Conservation (phyloP, 1,140 invertebrate species). For the Mylabris phalerata region DNA sequence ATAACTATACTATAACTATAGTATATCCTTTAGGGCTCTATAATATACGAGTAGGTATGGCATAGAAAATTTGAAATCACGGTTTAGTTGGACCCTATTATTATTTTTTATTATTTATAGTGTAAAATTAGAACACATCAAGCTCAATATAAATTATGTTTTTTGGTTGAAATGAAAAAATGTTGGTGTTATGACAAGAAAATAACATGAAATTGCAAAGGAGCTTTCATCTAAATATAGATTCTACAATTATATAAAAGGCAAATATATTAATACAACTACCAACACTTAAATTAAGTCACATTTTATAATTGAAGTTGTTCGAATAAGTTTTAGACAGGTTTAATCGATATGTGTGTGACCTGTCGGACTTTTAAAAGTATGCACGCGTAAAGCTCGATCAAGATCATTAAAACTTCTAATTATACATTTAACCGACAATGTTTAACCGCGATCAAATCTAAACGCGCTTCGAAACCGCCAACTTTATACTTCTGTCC, state of each 20-base stretch:
- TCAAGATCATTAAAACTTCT: conserved; percentile 17
- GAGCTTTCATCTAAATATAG: too few relatives aligned
- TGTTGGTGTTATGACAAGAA: conserved; percentile 7
- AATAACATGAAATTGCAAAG: conserved; percentile 1
- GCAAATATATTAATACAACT: background rate
- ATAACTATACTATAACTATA: background rate
- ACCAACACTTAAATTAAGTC: background rate
- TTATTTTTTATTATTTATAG: conserved; percentile 17
- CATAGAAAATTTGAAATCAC: conserved; percentile 16
- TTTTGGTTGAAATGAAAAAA: conserved; percentile 2
- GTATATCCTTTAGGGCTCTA: conserved; percentile 8
- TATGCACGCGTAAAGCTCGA: conserved; percentile 11
- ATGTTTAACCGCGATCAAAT: conserved; percentile 14
- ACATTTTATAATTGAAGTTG: background rate
- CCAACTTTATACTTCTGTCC: background rate
- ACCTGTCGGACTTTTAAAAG: conserved; percentile 11
- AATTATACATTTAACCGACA: conserved; percentile 17
- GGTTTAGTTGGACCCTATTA: conserved; percentile 9
- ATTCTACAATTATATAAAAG: too few relatives aligned
- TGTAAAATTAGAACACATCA: conserved; percentile 16
- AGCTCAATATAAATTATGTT: conserved; percentile 8
- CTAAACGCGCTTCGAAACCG: conserved; percentile 12
- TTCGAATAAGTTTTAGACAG: background rate
- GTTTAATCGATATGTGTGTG: conserved; percentile 12
- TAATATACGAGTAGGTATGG: conserved; percentile 13